phyloP scores from a whole-genome alignment of 1,140 invertebrate species.

The Hirudo medicinalis region DNA sequence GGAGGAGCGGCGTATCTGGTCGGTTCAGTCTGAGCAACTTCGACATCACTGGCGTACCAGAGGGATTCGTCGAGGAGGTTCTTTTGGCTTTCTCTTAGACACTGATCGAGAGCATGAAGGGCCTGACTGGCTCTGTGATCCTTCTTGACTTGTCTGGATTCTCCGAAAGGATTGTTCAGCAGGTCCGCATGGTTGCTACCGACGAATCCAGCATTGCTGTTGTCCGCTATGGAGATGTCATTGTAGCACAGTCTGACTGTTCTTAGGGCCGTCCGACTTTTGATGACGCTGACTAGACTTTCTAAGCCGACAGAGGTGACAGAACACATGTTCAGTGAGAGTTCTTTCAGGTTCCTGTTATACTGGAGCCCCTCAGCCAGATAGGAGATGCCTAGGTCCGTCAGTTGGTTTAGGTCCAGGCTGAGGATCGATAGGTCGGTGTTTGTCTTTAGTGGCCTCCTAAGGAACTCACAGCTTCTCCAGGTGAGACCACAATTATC shows the following conservation, averaged over 20 bases:
- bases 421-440: not conserved
- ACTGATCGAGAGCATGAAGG: not conserved
- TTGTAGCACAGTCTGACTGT: not conserved
- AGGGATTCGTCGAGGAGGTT: not conserved
- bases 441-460: constrained; percentile 3
- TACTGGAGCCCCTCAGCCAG: not conserved
- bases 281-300: constrained; percentile 1
- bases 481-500: not conserved
- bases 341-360: not conserved
- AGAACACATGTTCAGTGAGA: constrained; percentile 1
- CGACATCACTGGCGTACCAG: not conserved
- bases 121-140: not conserved
- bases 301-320: not conserved
- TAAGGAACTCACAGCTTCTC: not conserved
- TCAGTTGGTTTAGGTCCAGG: constrained; percentile 7
- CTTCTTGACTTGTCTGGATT: not conserved
- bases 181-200: not conserved
- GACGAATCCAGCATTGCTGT: not conserved
- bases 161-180: not conserved
- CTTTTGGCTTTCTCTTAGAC: not conserved
- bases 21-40: not conserved
- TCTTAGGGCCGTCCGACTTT: not conserved
- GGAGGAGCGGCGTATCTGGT: not conserved
- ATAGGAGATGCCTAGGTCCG: not conserved
- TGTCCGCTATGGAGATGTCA: not conserved